Evolutionary conservation across 2,888 invertebrate species (phyloP).

Genomic region (Tachina fera): DNA sequence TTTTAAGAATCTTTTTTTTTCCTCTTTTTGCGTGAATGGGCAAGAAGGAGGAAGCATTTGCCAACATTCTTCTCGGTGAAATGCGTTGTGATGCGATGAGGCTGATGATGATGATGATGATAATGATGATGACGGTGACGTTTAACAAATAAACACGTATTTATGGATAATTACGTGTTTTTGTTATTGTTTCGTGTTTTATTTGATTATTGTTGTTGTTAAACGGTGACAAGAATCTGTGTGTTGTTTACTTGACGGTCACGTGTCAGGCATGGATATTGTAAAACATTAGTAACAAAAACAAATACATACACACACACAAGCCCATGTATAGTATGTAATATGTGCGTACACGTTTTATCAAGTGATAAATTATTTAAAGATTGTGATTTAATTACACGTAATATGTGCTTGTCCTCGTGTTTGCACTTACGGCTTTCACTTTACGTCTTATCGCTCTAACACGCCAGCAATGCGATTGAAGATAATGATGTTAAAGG

Average conservation of each 20-base stretch:
- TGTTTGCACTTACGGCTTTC: slow-evolving; percentile 41
- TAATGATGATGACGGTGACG: slow-evolving; percentile 60
- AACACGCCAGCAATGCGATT: neutral
- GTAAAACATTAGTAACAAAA: slow-evolving; percentile 49
- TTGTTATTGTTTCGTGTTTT: slow-evolving; percentile 62
- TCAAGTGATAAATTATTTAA: slow-evolving; percentile 68
- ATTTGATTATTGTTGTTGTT: slow-evolving; percentile 48
- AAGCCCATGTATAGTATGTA: neutral
- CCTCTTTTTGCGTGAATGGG: slow-evolving; percentile 8
- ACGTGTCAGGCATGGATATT: slow-evolving; percentile 65
- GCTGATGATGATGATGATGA: slow-evolving; percentile 51
- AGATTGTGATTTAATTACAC: slow-evolving; percentile 67
- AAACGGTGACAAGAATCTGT: slow-evolving; percentile 67
- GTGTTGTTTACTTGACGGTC: slow-evolving; percentile 69
- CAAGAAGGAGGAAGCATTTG: slow-evolving; percentile 29
- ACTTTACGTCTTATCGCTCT: slow-evolving; percentile 14
- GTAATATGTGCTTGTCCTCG: slow-evolving; percentile 42
- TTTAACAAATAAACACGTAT: slow-evolving; percentile 72
- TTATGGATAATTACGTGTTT: slow-evolving; percentile 71
- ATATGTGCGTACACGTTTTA: slow-evolving; percentile 38
- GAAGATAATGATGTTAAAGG: slow-evolving; percentile 36
- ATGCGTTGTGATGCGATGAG: slow-evolving; percentile 43
- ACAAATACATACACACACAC: slow-evolving; percentile 1
- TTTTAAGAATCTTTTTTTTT: too few species aligned
- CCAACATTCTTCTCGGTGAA: slow-evolving; percentile 7